Percentiles rank a stretch among this genome's conserved stretches.
Conservation (phyloP, 1,140 invertebrate species). For the Leptinotarsa texana region DNA sequence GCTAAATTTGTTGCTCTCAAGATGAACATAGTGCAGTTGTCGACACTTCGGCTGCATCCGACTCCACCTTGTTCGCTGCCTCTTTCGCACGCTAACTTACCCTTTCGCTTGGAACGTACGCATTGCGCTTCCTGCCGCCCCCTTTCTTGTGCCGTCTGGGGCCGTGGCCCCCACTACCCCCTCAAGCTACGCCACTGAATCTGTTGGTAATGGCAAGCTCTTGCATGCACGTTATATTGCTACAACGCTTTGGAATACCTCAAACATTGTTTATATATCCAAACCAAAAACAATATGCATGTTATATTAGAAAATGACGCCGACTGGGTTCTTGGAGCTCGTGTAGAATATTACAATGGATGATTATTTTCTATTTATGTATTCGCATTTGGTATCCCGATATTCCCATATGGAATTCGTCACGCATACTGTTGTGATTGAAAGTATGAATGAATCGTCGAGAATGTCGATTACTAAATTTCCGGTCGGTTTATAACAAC, state of each 20-base stretch:
- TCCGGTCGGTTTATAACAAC: not conserved
- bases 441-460: not conserved
- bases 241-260: not conserved
- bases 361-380: conserved; percentile 4
- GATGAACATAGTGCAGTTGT: no score
- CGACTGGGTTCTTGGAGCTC: not conserved
- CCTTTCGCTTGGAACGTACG: no score
- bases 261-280: not conserved
- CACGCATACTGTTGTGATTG: not conserved
- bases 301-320: not conserved
- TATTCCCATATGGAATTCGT: not conserved
- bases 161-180: no score
- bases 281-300: conserved; percentile 1
- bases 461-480: not conserved
- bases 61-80: no score
- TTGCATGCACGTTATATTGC: no score
- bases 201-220: no score
- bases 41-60: no score
- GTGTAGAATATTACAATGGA: not conserved
- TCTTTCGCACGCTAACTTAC: no score
- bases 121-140: no score
- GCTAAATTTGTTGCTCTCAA: no score
- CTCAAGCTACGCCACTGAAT: no score
- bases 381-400: not conserved
- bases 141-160: no score